Conservation (phyloP, 2,888 invertebrate species). For the Antitype chi region DNA sequence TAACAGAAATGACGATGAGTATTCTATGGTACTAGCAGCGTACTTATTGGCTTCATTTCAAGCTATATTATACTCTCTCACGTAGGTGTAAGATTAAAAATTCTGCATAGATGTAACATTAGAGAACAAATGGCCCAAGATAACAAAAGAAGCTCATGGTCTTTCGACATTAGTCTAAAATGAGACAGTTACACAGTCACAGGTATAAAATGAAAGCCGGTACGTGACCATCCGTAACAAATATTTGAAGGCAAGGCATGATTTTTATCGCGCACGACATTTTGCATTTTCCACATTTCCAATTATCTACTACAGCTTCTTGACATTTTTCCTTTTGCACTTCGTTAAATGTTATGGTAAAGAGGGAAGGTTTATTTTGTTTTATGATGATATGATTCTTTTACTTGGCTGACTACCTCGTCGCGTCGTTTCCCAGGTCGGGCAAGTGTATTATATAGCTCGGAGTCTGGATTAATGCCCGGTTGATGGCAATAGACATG, state of each 20-base stretch:
- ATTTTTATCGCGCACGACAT: conserved; percentile 63
- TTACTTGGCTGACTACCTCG: too few species aligned
- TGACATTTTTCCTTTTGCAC: conserved; percentile 54
- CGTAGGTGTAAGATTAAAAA: background rate
- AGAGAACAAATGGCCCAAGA: background rate
- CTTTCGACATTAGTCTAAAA: conserved; percentile 37
- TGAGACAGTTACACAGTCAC: conserved; percentile 55
- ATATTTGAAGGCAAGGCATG: conserved; percentile 62
- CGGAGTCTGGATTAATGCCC: too few species aligned
- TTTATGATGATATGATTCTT: conserved; percentile 1
- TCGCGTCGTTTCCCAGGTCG: too few species aligned
- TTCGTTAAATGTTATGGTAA: conserved; percentile 39
- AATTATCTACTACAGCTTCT: conserved; percentile 54
- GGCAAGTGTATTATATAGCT: too few species aligned
- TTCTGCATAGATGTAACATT: background rate
- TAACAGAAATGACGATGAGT: background rate
- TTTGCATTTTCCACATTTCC: conserved; percentile 65
- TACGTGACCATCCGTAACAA: conserved; percentile 56
- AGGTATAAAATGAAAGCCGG: conserved; percentile 60
- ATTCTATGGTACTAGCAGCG: background rate
- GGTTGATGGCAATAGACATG: too few species aligned
- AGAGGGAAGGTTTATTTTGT: background rate
- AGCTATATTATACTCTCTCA: background rate
- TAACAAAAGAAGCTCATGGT: conserved; percentile 34
- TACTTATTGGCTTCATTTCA: background rate